Conservation (phyloP, 2,113 vertebrate species). For the Pteropus alecto region DNA sequence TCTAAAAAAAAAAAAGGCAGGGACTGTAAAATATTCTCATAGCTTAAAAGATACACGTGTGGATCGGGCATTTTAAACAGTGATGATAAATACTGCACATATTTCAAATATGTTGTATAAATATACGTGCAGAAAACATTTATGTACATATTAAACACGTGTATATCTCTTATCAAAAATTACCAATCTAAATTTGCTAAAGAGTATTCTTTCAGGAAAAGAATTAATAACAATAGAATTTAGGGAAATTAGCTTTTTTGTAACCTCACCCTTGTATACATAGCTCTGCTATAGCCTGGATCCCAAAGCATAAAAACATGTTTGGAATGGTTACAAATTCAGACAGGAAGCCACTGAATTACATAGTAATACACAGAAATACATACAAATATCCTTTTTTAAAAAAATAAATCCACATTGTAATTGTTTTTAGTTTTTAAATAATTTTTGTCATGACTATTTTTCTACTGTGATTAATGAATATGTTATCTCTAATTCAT, state of each 20-base stretch:
- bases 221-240: background rate
- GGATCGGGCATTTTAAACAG: background rate
- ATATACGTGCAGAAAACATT: background rate
- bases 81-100: background rate
- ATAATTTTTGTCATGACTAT: background rate
- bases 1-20: background rate
- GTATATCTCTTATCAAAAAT: background rate
- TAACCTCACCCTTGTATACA: background rate
- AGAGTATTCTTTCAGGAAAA: background rate
- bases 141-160: background rate
- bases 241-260: background rate
- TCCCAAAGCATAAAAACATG: background rate
- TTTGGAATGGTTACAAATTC: background rate
- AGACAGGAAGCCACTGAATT: background rate
- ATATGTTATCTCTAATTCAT: slow-evolving; percentile 51
- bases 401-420: background rate
- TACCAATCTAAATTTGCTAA: background rate
- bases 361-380: background rate
- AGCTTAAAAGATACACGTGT: background rate
- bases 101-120: background rate
- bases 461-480: slow-evolving; percentile 14
- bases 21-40: background rate
- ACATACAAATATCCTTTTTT: background rate
- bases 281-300: background rate
- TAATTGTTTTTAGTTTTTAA: slow-evolving; percentile 11